phyloP scores from a whole-genome alignment of 2,888 invertebrate genomes.

The Callosobruchus maculatus region DNA sequence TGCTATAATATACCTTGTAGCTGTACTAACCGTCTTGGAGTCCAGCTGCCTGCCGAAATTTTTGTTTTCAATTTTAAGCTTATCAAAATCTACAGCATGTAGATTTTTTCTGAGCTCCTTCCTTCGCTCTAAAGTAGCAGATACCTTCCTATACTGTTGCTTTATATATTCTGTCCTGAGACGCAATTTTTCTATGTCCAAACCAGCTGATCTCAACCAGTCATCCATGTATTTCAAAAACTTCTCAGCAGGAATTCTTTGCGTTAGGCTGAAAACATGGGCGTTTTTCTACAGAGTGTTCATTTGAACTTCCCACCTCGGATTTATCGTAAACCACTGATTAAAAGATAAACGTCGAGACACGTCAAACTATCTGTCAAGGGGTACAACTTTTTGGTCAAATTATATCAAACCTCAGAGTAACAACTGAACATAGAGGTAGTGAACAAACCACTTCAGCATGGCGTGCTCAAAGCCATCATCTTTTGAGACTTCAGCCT shows the following conservation, averaged over 20 bases:
- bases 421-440: too few species aligned
- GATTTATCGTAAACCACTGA: too few species aligned
- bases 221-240: slow-evolving; percentile 56
- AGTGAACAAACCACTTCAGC: too few species aligned
- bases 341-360: too few species aligned
- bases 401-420: too few species aligned
- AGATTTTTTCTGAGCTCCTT: slow-evolving; percentile 59
- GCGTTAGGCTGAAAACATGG: slow-evolving; percentile 50
- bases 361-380: too few species aligned
- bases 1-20: too few species aligned
- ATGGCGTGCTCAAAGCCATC: too few species aligned
- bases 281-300: too few species aligned
- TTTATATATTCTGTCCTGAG: slow-evolving; percentile 54
- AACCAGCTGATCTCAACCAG: slow-evolving; percentile 56
- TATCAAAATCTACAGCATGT: slow-evolving; percentile 61
- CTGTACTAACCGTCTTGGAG: slow-evolving; percentile 46
- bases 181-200: slow-evolving; percentile 55
- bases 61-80: slow-evolving; percentile 59
- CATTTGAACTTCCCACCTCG: too few species aligned
- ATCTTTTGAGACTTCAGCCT: too few species aligned
- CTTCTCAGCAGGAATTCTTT: slow-evolving; percentile 61
- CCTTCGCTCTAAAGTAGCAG: slow-evolving; percentile 54
- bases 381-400: too few species aligned
- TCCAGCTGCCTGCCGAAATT: slow-evolving; percentile 54
- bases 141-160: slow-evolving; percentile 54